phyloP scores from a whole-genome alignment of 1,140 invertebrate genomes.

The Drosophila prosaltans region DNA sequence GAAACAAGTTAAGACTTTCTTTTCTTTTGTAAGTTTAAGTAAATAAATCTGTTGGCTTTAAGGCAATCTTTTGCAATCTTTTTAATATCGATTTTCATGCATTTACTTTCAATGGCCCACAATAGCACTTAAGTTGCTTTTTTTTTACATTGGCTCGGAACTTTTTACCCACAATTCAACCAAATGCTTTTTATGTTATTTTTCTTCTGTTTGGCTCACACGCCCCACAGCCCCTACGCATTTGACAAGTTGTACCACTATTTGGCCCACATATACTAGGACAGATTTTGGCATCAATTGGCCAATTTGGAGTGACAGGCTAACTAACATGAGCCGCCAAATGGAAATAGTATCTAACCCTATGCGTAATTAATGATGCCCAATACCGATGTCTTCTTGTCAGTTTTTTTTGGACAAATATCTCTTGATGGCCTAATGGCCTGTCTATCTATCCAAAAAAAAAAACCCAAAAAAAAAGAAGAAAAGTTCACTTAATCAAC shows the following conservation, averaged over 20 bases:
- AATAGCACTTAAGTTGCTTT: slow-evolving; percentile 52
- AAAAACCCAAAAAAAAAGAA: neutral
- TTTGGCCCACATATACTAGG: too few relatives aligned
- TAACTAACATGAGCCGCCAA: slow-evolving; percentile 19
- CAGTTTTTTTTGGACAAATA: slow-evolving; percentile 69
- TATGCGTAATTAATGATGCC: slow-evolving; percentile 68
- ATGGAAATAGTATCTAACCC: slow-evolving; percentile 29
- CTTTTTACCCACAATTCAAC: slow-evolving; percentile 39
- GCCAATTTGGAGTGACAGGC: slow-evolving; percentile 41
- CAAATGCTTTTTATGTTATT: slow-evolving; percentile 52
- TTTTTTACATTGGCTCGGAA: slow-evolving; percentile 17
- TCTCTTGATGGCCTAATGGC: slow-evolving; percentile 37
- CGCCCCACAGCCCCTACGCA: neutral
- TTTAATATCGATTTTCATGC: slow-evolving; percentile 56
- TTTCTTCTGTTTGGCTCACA: neutral
- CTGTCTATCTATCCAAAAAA: slow-evolving; percentile 38
- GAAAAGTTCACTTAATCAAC: slow-evolving; percentile 60
- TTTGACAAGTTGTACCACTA: too few relatives aligned
- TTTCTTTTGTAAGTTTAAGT: neutral
- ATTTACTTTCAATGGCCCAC: slow-evolving; percentile 32
- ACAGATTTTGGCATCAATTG: slow-evolving; percentile 29
- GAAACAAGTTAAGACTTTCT: neutral
- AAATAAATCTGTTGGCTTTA: slow-evolving; percentile 24
- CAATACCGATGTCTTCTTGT: slow-evolving; percentile 45
- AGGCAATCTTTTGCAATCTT: slow-evolving; percentile 43